Evolutionary conservation across 2,113 vertebrate genomes (phyloP).

Genomic region (Grammomys dolichurus): DNA sequence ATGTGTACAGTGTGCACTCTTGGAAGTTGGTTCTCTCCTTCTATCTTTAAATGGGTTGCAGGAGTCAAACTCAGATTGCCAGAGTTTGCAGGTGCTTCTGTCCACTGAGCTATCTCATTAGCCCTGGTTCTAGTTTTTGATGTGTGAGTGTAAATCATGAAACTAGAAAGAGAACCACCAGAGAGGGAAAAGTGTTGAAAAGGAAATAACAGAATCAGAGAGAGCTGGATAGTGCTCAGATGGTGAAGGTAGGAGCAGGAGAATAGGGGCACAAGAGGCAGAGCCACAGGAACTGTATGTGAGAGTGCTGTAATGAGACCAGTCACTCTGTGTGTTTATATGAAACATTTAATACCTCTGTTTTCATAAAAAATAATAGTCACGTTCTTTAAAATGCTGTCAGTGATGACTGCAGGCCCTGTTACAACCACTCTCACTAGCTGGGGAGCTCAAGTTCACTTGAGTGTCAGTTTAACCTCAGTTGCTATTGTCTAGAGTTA

Average conservation of each 20-base stretch:
- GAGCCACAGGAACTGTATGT: too few species aligned
- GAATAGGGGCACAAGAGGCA: not conserved
- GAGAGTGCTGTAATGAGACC: not conserved
- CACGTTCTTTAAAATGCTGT: conserved; percentile 25
- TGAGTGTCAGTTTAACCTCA: not conserved
- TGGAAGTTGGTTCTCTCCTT: not conserved
- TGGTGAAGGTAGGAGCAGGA: not conserved
- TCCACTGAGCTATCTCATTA: not conserved
- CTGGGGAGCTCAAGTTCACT: not conserved
- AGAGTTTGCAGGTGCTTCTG: not conserved
- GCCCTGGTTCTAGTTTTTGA: not conserved
- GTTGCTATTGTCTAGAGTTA: conserved; percentile 21
- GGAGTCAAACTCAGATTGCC: not conserved
- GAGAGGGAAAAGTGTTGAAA: not conserved
- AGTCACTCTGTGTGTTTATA: not conserved
- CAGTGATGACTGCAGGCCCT: not conserved
- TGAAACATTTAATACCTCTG: not conserved
- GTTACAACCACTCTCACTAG: not conserved
- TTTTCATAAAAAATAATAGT: not conserved
- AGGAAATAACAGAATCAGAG: not conserved
- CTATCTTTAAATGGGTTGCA: not conserved
- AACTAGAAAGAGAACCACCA: not conserved
- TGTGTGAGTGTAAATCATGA: not conserved
- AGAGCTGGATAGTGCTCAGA: not conserved
- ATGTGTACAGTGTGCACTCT: not conserved